Conservation (phyloP, 2,888 invertebrate species). For the Limenitis camilla region DNA sequence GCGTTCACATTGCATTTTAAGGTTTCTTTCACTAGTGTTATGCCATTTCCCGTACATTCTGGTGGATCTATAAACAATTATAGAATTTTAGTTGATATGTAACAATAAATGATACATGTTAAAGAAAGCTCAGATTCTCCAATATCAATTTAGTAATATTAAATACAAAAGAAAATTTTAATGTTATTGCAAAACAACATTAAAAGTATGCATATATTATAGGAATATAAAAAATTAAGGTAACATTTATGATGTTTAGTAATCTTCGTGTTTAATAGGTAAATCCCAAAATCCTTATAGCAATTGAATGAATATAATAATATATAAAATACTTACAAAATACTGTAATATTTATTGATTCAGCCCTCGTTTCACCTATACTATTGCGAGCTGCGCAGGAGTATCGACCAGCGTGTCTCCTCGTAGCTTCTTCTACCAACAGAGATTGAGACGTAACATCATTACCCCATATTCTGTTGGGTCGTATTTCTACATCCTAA, state of each 20-base stretch:
- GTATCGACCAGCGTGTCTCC: constrained; percentile 53
- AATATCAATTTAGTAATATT: too few species aligned
- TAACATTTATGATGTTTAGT: too few species aligned
- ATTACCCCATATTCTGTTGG: constrained; percentile 52
- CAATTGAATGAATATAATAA: neutral
- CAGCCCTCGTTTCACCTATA: constrained; percentile 54
- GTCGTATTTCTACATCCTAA: constrained; percentile 53
- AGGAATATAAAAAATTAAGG: too few species aligned
- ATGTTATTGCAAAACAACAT: too few species aligned
- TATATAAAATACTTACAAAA: constrained; percentile 45
- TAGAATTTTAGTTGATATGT: too few species aligned
- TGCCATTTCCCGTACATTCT: constrained; percentile 52
- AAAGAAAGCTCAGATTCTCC: too few species aligned
- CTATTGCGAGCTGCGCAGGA: constrained; percentile 55
- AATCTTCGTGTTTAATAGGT: too few species aligned
- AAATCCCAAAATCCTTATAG: neutral
- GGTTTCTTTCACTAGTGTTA: constrained; percentile 53
- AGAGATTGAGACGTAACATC: constrained; percentile 38
- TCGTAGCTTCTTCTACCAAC: constrained; percentile 46
- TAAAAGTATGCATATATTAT: too few species aligned
- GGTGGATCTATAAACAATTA: constrained; percentile 48
- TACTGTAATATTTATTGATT: constrained; percentile 48
- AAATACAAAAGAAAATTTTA: too few species aligned
- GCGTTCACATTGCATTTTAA: constrained; percentile 55
- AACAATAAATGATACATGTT: too few species aligned